Percentiles rank a stretch among this genome's conserved stretches.
Evolutionary conservation across 2,113 vertebrate genomes (phyloP).

Genomic region (Gobio gobio): DNA sequence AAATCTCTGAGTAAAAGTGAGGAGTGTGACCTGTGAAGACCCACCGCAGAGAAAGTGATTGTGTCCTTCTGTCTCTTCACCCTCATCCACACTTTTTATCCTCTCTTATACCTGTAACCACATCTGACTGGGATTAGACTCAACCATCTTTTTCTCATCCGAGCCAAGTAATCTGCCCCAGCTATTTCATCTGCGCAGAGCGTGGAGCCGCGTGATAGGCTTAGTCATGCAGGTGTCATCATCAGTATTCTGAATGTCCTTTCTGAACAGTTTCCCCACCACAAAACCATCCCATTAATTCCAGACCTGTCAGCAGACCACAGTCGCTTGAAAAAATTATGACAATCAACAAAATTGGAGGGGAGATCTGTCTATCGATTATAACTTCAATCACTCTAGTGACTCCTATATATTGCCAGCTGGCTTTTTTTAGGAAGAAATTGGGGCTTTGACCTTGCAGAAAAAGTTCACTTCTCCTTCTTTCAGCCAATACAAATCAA

Average conservation of each 20-base stretch:
- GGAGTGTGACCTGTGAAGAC: slow-evolving; percentile 25
- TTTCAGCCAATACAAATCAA: neutral
- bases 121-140: slow-evolving; percentile 32
- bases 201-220: slow-evolving; percentile 7
- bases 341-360: slow-evolving; percentile 28
- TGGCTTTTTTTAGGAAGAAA: slow-evolving; percentile 7
- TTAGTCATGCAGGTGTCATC: slow-evolving; percentile 28
- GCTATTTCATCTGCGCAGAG: slow-evolving; percentile 40
- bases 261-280: neutral
- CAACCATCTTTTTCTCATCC: neutral
- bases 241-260: slow-evolving; percentile 38
- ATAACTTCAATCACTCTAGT: neutral
- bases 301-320: slow-evolving; percentile 13
- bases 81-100: slow-evolving; percentile 4
- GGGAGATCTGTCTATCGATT: slow-evolving; percentile 38
- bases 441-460: slow-evolving; percentile 20
- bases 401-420: neutral
- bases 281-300: slow-evolving; percentile 40
- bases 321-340: slow-evolving; percentile 19
- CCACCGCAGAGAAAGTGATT: slow-evolving; percentile 6
- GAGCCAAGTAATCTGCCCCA: slow-evolving; percentile 25
- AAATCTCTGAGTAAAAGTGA: slow-evolving; percentile 25
- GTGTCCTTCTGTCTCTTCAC: slow-evolving; percentile 13
- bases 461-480: neutral
- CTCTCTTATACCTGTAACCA: slow-evolving; percentile 43